Percentiles rank a stretch among this genome's conserved stretches.
phyloP scores from a whole-genome alignment of 2,797 vertebrate genomes.

The Garrulus glandarius region DNA sequence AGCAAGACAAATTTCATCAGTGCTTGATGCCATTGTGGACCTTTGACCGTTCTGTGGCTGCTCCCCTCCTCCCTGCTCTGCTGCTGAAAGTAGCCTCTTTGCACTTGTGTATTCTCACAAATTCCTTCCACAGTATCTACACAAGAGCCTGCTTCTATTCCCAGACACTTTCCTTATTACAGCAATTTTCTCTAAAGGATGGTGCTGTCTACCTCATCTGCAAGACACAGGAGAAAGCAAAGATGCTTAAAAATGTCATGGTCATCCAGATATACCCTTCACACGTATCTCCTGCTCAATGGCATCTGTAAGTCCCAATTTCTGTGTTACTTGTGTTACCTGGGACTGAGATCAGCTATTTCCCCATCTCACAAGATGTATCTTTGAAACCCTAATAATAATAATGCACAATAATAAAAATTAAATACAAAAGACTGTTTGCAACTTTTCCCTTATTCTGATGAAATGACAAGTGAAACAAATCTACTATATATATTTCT shows the following conservation, averaged over 20 bases:
- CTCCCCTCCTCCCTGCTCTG: not conserved
- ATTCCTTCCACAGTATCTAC: not conserved
- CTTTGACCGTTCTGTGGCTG: not conserved
- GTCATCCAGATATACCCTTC: not conserved
- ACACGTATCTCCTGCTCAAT: not conserved
- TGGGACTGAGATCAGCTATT: not conserved
- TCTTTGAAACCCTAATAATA: not conserved
- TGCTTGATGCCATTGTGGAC: not conserved
- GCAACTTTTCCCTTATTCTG: not conserved
- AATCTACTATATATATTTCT: not conserved
- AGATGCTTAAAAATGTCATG: not conserved
- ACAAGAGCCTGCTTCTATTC: not conserved
- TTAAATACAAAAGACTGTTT: not conserved
- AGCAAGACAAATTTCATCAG: not conserved
- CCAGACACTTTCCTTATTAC: not conserved
- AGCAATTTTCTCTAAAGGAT: not conserved
- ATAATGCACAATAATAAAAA: not conserved
- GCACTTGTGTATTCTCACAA: not conserved
- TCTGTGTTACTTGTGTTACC: not conserved
- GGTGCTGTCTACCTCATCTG: not conserved
- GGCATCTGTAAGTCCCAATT: not conserved
- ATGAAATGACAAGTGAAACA: not conserved
- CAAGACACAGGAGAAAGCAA: not conserved
- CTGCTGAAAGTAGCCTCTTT: not conserved
- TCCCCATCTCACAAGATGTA: not conserved